phyloP scores from a whole-genome alignment of 2,797 vertebrate genomes.

The Myotis pilosus region DNA sequence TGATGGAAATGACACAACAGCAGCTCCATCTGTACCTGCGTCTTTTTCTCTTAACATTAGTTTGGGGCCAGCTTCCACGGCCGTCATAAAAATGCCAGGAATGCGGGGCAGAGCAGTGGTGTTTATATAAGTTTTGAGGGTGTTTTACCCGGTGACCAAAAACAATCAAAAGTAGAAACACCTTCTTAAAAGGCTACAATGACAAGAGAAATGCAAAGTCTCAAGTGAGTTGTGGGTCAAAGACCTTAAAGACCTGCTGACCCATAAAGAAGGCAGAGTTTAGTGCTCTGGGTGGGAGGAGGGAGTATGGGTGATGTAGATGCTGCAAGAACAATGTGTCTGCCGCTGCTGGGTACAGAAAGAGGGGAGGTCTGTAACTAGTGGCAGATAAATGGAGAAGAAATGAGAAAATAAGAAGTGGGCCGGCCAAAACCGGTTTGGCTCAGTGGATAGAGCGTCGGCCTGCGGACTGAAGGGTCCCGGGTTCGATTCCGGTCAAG shows the following conservation, averaged over 20 bases:
- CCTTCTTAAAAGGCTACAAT: constrained; percentile 49
- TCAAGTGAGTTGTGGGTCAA: constrained; percentile 52
- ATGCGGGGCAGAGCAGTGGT: neutral
- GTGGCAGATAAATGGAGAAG: neutral
- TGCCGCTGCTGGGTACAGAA: neutral
- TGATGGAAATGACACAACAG: neutral
- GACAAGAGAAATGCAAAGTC: constrained; percentile 37
- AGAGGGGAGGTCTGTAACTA: neutral
- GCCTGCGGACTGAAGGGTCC: too few relatives aligned
- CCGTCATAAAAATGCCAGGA: constrained; percentile 44
- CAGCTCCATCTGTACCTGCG: neutral
- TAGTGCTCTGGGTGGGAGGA: neutral
- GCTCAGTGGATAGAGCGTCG: too few relatives aligned
- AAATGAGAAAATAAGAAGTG: constrained; percentile 4
- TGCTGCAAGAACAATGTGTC: neutral
- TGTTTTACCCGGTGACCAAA: constrained; percentile 34
- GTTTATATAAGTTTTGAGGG: constrained; percentile 42
- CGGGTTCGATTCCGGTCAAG: too few relatives aligned
- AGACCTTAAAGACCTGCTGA: constrained; percentile 40
- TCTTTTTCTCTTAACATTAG: neutral
- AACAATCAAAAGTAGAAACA: constrained; percentile 59
- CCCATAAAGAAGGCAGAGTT: constrained; percentile 39
- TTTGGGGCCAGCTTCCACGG: neutral
- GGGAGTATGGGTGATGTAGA: neutral
- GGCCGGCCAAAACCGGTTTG: too few relatives aligned